Evolutionary conservation across 2,113 vertebrate species (phyloP).

Genomic region (Atlantisia rogersi): DNA sequence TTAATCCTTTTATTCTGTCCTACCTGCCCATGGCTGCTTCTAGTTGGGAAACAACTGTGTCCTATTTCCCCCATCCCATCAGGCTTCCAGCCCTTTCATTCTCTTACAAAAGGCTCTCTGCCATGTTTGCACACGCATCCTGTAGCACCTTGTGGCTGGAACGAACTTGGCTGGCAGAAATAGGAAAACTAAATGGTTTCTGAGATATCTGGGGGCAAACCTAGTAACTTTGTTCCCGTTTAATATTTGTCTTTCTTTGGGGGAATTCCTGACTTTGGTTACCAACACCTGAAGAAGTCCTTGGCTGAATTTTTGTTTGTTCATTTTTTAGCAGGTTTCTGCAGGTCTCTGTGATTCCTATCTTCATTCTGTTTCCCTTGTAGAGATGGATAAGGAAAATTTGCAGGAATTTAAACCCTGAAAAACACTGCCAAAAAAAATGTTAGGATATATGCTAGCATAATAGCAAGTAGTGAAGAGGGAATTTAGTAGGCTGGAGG

Average conservation of each 20-base stretch:
- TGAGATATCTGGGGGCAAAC: background rate
- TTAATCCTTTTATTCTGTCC: background rate
- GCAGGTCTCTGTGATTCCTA: background rate
- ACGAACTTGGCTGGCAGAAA: background rate
- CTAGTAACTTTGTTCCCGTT: background rate
- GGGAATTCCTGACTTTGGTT: background rate
- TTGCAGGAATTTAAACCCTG: background rate
- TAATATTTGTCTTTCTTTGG: background rate
- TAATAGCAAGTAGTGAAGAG: constrained; percentile 15
- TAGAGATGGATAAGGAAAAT: background rate
- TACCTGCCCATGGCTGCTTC: background rate
- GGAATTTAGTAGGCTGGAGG: constrained; percentile 52
- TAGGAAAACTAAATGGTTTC: background rate
- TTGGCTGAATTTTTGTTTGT: background rate
- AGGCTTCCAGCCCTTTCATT: background rate
- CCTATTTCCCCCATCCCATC: background rate
- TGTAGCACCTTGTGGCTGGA: background rate
- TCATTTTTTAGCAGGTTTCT: constrained; percentile 7
- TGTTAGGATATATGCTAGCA: background rate
- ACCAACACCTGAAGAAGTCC: background rate
- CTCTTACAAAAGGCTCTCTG: background rate
- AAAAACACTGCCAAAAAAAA: background rate
- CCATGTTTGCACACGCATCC: background rate
- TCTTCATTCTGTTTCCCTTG: background rate
- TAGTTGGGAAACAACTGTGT: background rate